Conservation (phyloP, 1,140 invertebrate genomes). For the Drosophila mayri region DNA sequence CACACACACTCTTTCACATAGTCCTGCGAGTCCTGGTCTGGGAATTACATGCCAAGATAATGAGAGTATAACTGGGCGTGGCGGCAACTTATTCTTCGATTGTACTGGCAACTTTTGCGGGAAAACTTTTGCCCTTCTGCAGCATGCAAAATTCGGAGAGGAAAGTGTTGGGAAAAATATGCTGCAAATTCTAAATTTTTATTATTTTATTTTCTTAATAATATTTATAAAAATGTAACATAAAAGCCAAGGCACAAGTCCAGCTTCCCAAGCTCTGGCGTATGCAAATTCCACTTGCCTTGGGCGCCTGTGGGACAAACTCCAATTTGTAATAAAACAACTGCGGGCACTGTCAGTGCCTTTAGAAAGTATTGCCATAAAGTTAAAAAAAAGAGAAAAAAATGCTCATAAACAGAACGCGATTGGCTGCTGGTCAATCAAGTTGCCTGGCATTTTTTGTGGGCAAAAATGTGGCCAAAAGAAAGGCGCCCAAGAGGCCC, state of each 20-base stretch:
- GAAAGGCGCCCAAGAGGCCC: constrained; percentile 62
- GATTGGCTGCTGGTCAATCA: constrained; percentile 62
- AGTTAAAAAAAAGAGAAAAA: constrained; percentile 16
- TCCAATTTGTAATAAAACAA: constrained; percentile 77
- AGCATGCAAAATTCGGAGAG: constrained; percentile 23
- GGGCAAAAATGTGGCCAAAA: constrained; percentile 59
- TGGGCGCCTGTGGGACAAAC: constrained; percentile 54
- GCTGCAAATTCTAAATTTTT: not conserved
- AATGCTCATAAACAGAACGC: constrained; percentile 16
- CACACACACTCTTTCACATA: not conserved
- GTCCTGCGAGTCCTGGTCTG: constrained; percentile 29
- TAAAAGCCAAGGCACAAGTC: not conserved
- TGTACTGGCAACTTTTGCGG: constrained; percentile 38
- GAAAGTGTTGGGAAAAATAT: constrained; percentile 14
- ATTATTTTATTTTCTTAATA: not conserved
- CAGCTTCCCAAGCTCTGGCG: not conserved
- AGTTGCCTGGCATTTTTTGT: constrained; percentile 40
- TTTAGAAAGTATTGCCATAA: constrained; percentile 66
- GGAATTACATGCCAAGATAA: constrained; percentile 64
- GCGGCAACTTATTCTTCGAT: constrained; percentile 54
- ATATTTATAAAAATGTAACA: not conserved
- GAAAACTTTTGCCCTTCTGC: constrained; percentile 37
- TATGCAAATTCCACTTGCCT: constrained; percentile 15
- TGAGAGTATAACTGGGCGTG: constrained; percentile 60
- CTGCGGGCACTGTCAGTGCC: constrained; percentile 34